phyloP scores from a whole-genome alignment of 2,888 invertebrate species.

The Emmelina monodactyla region DNA sequence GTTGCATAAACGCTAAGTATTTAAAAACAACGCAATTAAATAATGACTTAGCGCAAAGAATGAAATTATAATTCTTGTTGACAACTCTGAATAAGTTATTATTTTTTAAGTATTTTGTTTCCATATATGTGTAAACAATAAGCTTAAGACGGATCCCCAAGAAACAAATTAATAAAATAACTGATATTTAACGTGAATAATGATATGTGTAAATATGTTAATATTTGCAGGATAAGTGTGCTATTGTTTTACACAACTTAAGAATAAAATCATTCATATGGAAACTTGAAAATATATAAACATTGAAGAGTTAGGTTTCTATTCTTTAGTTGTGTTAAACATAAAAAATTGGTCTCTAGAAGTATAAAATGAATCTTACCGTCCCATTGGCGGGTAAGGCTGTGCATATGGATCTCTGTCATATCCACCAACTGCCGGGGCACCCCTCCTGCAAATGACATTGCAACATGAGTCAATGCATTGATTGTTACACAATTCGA shows the following conservation, averaged over 20 bases:
- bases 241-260: too few species aligned
- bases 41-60: too few species aligned
- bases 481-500: neutral
- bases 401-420: conserved; percentile 54
- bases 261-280: too few species aligned
- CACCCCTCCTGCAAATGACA: conserved; percentile 46
- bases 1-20: too few species aligned
- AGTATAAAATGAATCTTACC: conserved; percentile 41
- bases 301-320: neutral
- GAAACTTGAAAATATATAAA: neutral
- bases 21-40: too few species aligned
- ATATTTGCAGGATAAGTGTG: too few species aligned
- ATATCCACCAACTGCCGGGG: conserved; percentile 44
- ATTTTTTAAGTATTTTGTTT: neutral
- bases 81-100: neutral
- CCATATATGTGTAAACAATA: neutral
- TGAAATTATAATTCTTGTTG: too few species aligned
- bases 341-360: neutral
- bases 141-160: neutral
- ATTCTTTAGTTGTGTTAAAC: neutral
- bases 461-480: neutral
- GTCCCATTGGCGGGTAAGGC: conserved; percentile 57
- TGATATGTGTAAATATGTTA: too few species aligned
- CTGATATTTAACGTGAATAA: too few species aligned
- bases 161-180: neutral